phyloP scores from a whole-genome alignment of 2,888 invertebrate genomes.

The Drosophila rellima region DNA sequence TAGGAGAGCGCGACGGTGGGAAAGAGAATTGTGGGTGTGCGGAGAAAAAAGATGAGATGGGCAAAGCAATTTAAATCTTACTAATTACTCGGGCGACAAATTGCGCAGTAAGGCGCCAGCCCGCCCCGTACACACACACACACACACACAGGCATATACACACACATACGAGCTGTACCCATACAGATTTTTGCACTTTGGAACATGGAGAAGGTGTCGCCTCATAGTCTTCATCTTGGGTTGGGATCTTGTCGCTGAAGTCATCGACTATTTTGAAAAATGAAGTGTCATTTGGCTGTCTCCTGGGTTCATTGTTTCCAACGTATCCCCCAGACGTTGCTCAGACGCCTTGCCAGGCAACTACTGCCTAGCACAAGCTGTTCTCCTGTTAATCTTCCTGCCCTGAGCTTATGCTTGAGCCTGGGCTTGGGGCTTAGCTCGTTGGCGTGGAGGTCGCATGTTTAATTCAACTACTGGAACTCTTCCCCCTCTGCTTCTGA shows the following conservation, averaged over 20 bases:
- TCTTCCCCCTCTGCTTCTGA: slow-evolving; percentile 27
- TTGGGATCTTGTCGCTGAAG: slow-evolving; percentile 13
- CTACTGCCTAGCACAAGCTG: slow-evolving; percentile 9
- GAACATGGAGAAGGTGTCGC: slow-evolving; percentile 52
- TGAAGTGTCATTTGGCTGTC: slow-evolving; percentile 75
- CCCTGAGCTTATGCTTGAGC: slow-evolving; percentile 10
- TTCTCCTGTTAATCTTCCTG: slow-evolving; percentile 12
- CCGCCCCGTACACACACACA: slow-evolving; percentile 27
- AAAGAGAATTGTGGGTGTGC: slow-evolving; percentile 36
- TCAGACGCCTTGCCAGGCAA: slow-evolving; percentile 32
- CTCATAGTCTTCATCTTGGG: slow-evolving; percentile 1
- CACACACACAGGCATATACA: slow-evolving; percentile 7
- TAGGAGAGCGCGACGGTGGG: background rate
- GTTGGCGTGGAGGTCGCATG: slow-evolving; percentile 43
- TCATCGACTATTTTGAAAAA: slow-evolving; percentile 72
- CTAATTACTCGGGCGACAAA: slow-evolving; percentile 85
- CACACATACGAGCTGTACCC: slow-evolving; percentile 22
- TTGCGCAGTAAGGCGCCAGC: slow-evolving; percentile 64
- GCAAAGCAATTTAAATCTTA: slow-evolving; percentile 83
- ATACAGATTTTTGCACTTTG: slow-evolving; percentile 50
- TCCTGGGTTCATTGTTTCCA: slow-evolving; percentile 66
- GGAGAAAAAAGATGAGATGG: slow-evolving; percentile 17
- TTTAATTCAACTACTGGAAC: slow-evolving; percentile 48
- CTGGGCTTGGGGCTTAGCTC: slow-evolving; percentile 15
- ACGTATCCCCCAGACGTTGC: slow-evolving; percentile 29